Conservation (phyloP, 2,113 vertebrate species). For the Anarhynchus alexandrinus region DNA sequence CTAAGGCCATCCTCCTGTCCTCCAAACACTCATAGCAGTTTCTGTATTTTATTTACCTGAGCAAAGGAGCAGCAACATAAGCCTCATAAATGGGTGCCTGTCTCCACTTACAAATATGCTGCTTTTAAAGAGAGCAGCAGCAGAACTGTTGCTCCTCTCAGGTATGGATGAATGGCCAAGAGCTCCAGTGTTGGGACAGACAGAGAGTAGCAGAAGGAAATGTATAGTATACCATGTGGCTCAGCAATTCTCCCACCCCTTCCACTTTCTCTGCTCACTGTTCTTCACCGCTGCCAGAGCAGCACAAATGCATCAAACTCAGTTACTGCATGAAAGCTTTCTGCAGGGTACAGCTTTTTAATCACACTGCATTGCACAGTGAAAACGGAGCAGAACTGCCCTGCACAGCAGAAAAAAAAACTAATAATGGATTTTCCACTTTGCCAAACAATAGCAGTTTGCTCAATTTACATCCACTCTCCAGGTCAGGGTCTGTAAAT, state of each 20-base stretch:
- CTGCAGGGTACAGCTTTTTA: not conserved
- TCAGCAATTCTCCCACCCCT: not conserved
- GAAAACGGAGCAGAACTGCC: not conserved
- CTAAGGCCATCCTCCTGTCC: not conserved
- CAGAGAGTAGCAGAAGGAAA: not conserved
- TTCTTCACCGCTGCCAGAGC: not conserved
- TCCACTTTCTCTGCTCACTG: not conserved
- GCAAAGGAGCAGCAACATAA: not conserved
- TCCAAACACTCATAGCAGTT: accelerated
- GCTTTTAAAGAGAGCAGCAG: not conserved
- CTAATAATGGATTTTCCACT: slow-evolving; percentile 12
- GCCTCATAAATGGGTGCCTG: not conserved
- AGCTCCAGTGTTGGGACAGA: not conserved
- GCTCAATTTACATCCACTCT: not conserved
- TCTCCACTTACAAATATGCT: accelerated
- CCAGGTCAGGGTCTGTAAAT: not conserved
- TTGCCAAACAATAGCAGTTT: not conserved
- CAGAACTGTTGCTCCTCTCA: not conserved
- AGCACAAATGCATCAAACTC: not conserved
- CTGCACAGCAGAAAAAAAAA: not conserved
- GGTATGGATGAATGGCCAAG: not conserved
- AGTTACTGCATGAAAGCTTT: slow-evolving; percentile 12
- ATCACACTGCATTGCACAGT: not conserved
- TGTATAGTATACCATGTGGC: accelerated
- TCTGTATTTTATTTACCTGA: not conserved